Conservation (phyloP, 2,113 vertebrate genomes). For the Lycaon pictus region DNA sequence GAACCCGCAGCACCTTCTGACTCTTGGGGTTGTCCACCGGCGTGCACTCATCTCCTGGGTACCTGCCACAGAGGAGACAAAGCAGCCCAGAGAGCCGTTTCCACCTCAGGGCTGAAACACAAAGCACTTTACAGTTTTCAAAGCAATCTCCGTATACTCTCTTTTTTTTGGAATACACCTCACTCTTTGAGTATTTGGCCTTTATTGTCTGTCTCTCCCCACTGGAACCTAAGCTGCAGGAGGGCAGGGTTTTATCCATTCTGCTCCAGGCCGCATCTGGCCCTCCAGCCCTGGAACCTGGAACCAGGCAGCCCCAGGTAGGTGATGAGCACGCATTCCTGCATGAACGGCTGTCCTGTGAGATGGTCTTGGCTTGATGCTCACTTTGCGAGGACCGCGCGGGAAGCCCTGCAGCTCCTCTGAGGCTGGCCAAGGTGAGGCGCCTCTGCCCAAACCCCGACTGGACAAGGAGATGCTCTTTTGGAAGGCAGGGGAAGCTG, state of each 20-base stretch:
- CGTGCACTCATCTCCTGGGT: not conserved
- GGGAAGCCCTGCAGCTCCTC: not conserved
- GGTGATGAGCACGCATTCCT: rapidly evolving
- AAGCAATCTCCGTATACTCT: not conserved
- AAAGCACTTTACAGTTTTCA: not conserved
- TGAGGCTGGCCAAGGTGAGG: not conserved
- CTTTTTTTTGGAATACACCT: not conserved
- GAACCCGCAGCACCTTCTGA: not conserved
- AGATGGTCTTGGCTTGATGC: rapidly evolving
- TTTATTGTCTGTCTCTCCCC: not conserved
- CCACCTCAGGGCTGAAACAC: not conserved
- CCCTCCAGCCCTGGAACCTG: too few relatives aligned
- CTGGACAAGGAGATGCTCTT: not conserved
- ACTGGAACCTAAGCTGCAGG: rapidly evolving
- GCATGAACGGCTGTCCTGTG: rapidly evolving
- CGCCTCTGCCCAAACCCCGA: rapidly evolving
- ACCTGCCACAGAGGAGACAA: not conserved
- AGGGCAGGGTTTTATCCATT: not conserved
- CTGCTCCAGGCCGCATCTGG: too few relatives aligned
- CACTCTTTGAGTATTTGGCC: not conserved
- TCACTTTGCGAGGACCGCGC: too few relatives aligned
- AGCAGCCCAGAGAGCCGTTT: not conserved
- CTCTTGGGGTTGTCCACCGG: not conserved
- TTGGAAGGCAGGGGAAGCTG: not conserved
- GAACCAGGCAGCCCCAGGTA: rapidly evolving